Evolutionary conservation across 1,140 invertebrate genomes (phyloP).

Genomic region (Drosophila auraria): DNA sequence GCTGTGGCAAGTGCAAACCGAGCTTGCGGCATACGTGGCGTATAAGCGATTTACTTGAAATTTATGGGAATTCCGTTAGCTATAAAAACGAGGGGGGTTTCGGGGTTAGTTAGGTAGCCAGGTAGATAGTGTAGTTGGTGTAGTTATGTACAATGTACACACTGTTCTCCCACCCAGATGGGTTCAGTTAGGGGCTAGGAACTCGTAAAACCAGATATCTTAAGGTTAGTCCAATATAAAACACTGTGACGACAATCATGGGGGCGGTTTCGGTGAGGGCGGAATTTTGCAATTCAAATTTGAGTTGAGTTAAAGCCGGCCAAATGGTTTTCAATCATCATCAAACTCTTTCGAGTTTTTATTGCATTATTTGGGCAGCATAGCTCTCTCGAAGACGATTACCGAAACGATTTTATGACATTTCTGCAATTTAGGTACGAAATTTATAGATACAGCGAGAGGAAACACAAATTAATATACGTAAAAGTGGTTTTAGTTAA

Average conservation of each 20-base stretch:
- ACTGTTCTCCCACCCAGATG: constrained; percentile 19
- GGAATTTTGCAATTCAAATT: constrained; percentile 38
- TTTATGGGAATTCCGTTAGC: constrained; percentile 48
- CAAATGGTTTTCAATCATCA: constrained; percentile 37
- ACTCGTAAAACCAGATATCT: constrained; percentile 26
- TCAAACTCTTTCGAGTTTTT: constrained; percentile 43
- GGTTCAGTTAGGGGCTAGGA: constrained; percentile 24
- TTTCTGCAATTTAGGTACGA: constrained; percentile 40
- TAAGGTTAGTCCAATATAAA: constrained; percentile 32
- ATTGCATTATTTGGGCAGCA: constrained; percentile 50
- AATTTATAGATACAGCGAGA: constrained; percentile 31
- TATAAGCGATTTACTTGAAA: constrained; percentile 69
- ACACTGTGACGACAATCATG: constrained; percentile 36
- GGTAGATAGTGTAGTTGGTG: constrained; percentile 32
- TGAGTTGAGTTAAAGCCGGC: constrained; percentile 10
- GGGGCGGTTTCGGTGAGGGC: neutral
- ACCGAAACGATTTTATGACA: constrained; percentile 62
- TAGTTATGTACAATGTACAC: constrained; percentile 16
- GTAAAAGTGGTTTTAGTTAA: constrained; percentile 70
- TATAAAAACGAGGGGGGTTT: constrained; percentile 26
- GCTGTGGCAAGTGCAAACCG: constrained; percentile 27
- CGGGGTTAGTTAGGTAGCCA: constrained; percentile 13
- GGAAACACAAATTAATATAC: constrained; percentile 45
- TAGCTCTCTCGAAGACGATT: constrained; percentile 29
- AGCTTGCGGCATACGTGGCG: constrained; percentile 62